phyloP scores from a whole-genome alignment of 2,797 vertebrate species.

The Syngnathus rostellatus region DNA sequence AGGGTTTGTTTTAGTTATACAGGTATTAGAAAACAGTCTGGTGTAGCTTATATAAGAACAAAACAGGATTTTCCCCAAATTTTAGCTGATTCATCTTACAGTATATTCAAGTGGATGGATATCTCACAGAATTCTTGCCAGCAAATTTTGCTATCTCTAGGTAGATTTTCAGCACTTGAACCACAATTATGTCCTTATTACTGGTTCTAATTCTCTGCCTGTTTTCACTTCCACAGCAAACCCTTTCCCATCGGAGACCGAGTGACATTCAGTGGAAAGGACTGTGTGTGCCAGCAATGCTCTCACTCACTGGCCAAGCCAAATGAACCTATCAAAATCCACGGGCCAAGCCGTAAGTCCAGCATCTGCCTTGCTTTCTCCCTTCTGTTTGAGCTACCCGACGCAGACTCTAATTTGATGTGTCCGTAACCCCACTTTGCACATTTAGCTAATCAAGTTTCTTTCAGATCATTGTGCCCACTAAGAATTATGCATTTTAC shows the following conservation, averaged over 20 bases:
- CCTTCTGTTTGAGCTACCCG: slow-evolving; percentile 28
- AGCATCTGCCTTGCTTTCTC: slow-evolving; percentile 27
- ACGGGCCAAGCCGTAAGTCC: slow-evolving; percentile 88
- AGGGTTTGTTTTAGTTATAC: too few relatives aligned
- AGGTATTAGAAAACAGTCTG: too few relatives aligned
- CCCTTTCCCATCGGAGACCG: slow-evolving; percentile 96
- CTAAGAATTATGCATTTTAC: slow-evolving; percentile 21
- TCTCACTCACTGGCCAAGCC: slow-evolving; percentile 81
- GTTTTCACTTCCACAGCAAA: slow-evolving; percentile 70
- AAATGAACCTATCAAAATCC: slow-evolving; percentile 95
- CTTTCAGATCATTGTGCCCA: slow-evolving; percentile 29
- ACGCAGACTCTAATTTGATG: slow-evolving; percentile 23
- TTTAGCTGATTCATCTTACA: too few relatives aligned
- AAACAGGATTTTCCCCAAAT: too few relatives aligned
- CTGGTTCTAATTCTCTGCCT: slow-evolving; percentile 23
- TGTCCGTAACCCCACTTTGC: slow-evolving; percentile 34
- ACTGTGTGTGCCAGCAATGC: slow-evolving; percentile 95
- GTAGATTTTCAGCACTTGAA: slow-evolving; percentile 12
- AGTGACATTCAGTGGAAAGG: slow-evolving; percentile 96
- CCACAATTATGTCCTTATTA: slow-evolving; percentile 17
- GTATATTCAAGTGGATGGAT: too few relatives aligned
- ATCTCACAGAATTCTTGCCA: slow-evolving; percentile 3
- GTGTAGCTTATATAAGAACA: too few relatives aligned
- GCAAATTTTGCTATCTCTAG: slow-evolving; percentile 26
- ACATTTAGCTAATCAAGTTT: slow-evolving; percentile 47